phyloP scores from a whole-genome alignment of 1,140 invertebrate species.

The Scaptomyza hsui region DNA sequence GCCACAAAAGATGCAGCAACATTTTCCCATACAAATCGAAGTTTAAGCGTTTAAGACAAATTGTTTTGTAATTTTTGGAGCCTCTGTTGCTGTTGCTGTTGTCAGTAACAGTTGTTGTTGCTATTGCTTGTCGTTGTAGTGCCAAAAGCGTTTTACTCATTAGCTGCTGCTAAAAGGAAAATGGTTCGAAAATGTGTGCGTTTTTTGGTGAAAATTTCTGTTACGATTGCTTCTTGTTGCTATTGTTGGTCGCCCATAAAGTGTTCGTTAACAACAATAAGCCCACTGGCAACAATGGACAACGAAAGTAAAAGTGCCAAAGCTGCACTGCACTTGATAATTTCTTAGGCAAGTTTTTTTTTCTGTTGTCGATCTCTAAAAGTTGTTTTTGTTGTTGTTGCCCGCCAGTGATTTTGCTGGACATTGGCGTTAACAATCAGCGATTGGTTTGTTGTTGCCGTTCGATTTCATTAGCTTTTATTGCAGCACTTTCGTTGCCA shows the following conservation, averaged over 20 bases:
- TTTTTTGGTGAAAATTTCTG: slow-evolving; percentile 55
- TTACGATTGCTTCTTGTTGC: slow-evolving; percentile 3
- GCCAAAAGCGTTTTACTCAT: slow-evolving; percentile 70
- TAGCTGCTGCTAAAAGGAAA: slow-evolving; percentile 76
- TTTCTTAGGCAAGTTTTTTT: slow-evolving; percentile 62
- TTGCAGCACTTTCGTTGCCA: slow-evolving; percentile 58
- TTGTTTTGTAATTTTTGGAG: slow-evolving; percentile 74
- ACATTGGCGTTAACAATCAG: slow-evolving; percentile 51
- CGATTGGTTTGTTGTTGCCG: slow-evolving; percentile 27
- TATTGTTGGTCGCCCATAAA: slow-evolving; percentile 37
- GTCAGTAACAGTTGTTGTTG: no score
- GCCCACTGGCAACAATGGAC: slow-evolving; percentile 34
- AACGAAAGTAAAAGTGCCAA: slow-evolving; percentile 74
- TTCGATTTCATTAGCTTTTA: slow-evolving; percentile 78
- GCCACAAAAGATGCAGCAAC: slow-evolving; percentile 51
- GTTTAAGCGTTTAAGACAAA: slow-evolving; percentile 56
- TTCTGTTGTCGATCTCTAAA: slow-evolving; percentile 20
- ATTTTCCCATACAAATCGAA: slow-evolving; percentile 74
- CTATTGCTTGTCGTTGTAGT: slow-evolving; percentile 21
- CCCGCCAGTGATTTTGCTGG: slow-evolving; percentile 26
- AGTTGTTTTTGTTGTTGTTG: slow-evolving; percentile 22
- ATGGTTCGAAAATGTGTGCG: slow-evolving; percentile 44
- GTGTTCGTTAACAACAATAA: slow-evolving; percentile 52
- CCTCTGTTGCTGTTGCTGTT: slow-evolving; percentile 1
- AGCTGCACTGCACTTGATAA: slow-evolving; percentile 74